Evolutionary conservation across 2,888 invertebrate species (phyloP), one percentile per base, ranked within the genome.

Genomic region (Drosophila affinis): DNA sequence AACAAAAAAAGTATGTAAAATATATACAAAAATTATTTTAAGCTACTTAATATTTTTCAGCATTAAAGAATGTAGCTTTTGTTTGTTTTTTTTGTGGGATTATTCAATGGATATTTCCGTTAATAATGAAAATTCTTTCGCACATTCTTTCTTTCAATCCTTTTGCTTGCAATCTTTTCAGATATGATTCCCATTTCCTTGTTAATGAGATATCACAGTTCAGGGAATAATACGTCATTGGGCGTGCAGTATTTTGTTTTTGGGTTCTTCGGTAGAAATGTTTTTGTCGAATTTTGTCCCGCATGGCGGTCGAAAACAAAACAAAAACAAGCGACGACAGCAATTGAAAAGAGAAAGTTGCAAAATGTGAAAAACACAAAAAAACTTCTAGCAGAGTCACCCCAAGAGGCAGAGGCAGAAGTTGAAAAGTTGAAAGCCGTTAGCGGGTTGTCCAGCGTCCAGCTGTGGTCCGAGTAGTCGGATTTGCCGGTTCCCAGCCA

Each of bases 281-380:
- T 39, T 39, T 6, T 14, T n/a, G 39, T 14, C 7, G 6, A 6
- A 2, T 39, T 64, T 71, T 65, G 65, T n/a, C 65, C 71, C 76
- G 69, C 68, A 78, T 71, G 52, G 77, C 21, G 65, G 39, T 53
- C 59, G 64, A 63, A 48, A 45, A n/a, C 62, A 55, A 61, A 57
- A 63, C 53, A 71, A 62, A 60, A 55, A 54, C 48, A 62, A 64
- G 32, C 64, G 63, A 54, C 67, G 47, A 76, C 67, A 75, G 79
- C 82, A 86, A 85, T 87, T 86, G 85, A 78, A 87, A 86, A 77
- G 86, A 86, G 86, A 86, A 86, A 86, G 86, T 87, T 78, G 87
- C 82, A 67, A 77, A 72, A 75, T 62, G 54, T 53, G 67, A 54
- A 72, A 57, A 51, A 39, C 65, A 58, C 21, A 67, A 72, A 70